Percentiles rank a stretch among this genome's conserved stretches.
Evolutionary conservation across 2,113 vertebrate genomes (phyloP).

Genomic region (Barnardius zonarius): DNA sequence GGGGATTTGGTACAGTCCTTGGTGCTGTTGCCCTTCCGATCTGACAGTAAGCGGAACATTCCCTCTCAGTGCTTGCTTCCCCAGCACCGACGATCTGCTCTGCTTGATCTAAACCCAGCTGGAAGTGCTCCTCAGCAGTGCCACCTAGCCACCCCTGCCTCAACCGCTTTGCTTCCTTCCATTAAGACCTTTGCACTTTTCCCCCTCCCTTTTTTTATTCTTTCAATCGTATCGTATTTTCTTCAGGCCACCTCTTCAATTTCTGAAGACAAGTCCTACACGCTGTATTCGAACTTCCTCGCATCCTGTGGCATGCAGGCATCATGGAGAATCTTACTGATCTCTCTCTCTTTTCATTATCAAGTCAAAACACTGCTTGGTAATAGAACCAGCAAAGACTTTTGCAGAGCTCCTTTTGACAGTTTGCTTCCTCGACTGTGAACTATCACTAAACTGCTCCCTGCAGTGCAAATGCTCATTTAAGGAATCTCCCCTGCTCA

Average conservation of each 20-base stretch:
- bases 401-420: background rate
- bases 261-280: background rate
- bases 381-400: background rate
- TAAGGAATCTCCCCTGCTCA: background rate
- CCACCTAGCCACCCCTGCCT: background rate
- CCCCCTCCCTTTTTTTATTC: background rate
- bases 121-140: background rate
- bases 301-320: background rate
- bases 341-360: background rate
- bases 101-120: fast-evolving
- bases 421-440: background rate
- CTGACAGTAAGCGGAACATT: fast-evolving
- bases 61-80: background rate
- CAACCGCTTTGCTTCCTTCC: background rate
- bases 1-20: background rate
- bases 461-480: background rate
- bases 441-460: background rate
- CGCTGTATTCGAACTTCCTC: fast-evolving
- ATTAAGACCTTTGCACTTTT: background rate
- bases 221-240: background rate
- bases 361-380: fast-evolving
- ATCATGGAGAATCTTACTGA: fast-evolving
- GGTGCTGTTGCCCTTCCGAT: background rate
- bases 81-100: background rate
- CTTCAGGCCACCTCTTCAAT: background rate